Base-by-base conservation (phyloP, 2,797 vertebrate species). In the Momotus momota region DNA sequence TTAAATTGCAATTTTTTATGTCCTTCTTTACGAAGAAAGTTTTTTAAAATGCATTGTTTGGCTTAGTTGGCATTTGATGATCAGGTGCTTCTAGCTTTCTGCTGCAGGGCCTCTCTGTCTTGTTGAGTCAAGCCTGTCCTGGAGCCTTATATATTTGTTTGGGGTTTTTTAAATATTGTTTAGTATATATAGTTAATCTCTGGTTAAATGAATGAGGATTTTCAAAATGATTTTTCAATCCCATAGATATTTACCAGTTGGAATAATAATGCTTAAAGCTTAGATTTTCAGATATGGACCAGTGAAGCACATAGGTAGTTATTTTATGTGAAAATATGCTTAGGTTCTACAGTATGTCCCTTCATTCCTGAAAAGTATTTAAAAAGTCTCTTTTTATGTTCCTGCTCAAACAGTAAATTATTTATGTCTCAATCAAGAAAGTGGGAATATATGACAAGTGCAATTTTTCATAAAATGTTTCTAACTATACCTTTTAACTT, bases 161-260 rank as follows among this genome's bases (percentile, higher is more conserved):
- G 51, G 17, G 11, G 17, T 29, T 70, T 69, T 11, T 9, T 69
- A 69, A 7, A 1, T 38, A 10, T 27, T 20, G 6, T 61, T 79
- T 69, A 57, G 35, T 49, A 92, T 27, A 48, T 84, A 18, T 85
- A 91, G 49, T 74, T 92, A 49, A 79, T 91, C 65, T 95, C 81
- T 81, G 64, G 6, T 90, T 92, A 67, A 75, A 86, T 62, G 54
- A 94, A 88, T 75, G 22, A 67, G 46, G 22, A 12, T 82, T 65
- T 81, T 25, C 41, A 91, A 89, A 93, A 88, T 75, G 8, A 69
- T 79, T 71, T 90, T 88, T 18, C 6, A 84, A 20, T 72, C 4
- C 11, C 14, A 40, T 81, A 61, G 78, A n/a, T 90, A 81, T n/a
- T 38, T 80, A 43, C 14, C 6, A 18, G 4, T 31, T 79, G 4